Base-by-base conservation (phyloP, 2,888 invertebrate genomes). In the Lingula anatina region DNA sequence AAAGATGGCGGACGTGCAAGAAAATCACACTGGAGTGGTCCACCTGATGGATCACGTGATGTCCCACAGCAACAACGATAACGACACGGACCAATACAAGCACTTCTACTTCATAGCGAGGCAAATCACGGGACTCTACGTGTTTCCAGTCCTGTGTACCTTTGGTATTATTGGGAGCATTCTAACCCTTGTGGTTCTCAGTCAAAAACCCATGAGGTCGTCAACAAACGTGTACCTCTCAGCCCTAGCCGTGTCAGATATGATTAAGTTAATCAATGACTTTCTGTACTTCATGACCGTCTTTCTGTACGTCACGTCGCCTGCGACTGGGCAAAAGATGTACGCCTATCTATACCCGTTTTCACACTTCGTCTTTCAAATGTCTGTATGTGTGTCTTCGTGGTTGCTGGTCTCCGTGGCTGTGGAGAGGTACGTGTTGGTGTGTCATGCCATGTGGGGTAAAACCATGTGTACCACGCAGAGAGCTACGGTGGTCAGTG, bases 361-460 rank as follows among this genome's bases (percentile, higher is more conserved):
- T 46, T 70, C 70, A 2, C 71, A 71, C 51, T 73, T 68, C 50
- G 57, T 72, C 5, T 71, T 71, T 50, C 69, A 68, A 49, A 62
- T 66, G 56, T 61, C 70, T 2, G 62, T 63, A 1, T 69, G 67
- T 46, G 61, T 69, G 18, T 65, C 71, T 1, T 61, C 70, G 3
- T 73, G 71, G 73, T 55, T 72, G 43, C 73, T 71, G 0, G 68
- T 73, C 1, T 64, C 68, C 0, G 73, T 73, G 31, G 71, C 72
- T 1, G 60, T 66, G 15, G 73, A 73, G 52, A 53, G 73, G 2
- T 73, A 62, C 49, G 62, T 73, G 12, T 61, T 65, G 31, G 70
- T 73, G 20, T 71, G 70, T 41, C 63, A 71, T 49, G 65, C 72
- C n/a, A 59, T 63, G 3, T 53, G 61, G 27, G 65, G 67, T 1